Evolutionary conservation across 2,888 invertebrate species (phyloP).

Genomic region (Caenorhabditis japonica): DNA sequence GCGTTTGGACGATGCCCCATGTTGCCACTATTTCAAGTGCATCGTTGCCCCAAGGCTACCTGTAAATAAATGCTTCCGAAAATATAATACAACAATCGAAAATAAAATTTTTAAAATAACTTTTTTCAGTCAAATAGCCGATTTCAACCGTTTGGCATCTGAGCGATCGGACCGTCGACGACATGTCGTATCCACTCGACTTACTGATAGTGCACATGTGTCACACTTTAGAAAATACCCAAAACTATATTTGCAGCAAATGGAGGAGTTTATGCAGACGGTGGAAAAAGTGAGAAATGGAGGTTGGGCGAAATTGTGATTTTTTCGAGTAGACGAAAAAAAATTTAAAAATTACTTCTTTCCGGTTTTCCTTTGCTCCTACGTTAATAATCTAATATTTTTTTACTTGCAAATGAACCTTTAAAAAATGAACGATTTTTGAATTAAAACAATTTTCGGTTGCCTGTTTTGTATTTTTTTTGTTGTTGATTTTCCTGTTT

Average conservation of each 20-base stretch:
- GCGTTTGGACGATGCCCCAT: too few relatives aligned
- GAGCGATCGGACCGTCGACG: slow-evolving; percentile 14
- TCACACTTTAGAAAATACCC: slow-evolving; percentile 45
- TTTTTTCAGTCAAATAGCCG: slow-evolving; percentile 31
- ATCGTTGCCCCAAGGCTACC: too few relatives aligned
- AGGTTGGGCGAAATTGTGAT: slow-evolving; percentile 12
- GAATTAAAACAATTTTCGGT: too few relatives aligned
- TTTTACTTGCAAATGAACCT: too few relatives aligned
- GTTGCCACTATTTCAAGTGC: too few relatives aligned
- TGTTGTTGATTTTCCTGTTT: too few relatives aligned
- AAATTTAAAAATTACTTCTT: too few relatives aligned
- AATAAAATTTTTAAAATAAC: neutral
- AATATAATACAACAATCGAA: neutral
- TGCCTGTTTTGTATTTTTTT: too few relatives aligned
- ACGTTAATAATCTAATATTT: too few relatives aligned
- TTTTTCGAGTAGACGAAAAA: too few relatives aligned
- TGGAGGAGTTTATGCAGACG: slow-evolving; percentile 27
- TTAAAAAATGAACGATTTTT: too few relatives aligned
- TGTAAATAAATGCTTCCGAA: neutral
- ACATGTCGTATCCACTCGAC: slow-evolving; percentile 9
- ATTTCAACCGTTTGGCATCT: slow-evolving; percentile 9
- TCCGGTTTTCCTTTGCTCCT: too few relatives aligned
- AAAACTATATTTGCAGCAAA: slow-evolving; percentile 31
- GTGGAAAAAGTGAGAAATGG: slow-evolving; percentile 25
- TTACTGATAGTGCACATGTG: slow-evolving; percentile 43